Conservation (phyloP, 2,113 vertebrate species). For the Nibea coibor region DNA sequence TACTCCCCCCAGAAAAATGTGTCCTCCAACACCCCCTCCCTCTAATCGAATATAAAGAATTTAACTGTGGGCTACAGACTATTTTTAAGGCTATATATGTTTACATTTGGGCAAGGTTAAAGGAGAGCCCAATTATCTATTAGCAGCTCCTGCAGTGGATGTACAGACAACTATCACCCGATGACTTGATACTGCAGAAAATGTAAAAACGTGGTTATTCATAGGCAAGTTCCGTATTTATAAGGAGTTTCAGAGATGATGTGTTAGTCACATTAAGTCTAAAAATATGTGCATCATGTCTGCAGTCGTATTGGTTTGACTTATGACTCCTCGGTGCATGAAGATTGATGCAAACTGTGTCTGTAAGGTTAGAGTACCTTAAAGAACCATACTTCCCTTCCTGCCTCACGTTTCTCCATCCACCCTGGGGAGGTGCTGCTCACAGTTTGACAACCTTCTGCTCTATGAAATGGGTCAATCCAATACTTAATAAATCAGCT, state of each 20-base stretch:
- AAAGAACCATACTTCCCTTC: slow-evolving; percentile 2
- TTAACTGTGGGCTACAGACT: not conserved
- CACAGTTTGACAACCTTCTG: slow-evolving; percentile 16
- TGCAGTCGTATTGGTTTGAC: too few relatives aligned
- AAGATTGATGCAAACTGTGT: not conserved
- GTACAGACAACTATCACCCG: not conserved
- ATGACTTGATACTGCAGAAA: not conserved
- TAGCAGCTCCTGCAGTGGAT: not conserved
- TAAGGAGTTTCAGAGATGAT: not conserved
- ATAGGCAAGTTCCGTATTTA: not conserved
- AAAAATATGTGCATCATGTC: too few relatives aligned
- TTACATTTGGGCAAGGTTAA: not conserved
- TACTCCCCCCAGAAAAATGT: too few relatives aligned
- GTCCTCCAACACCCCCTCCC: not conserved
- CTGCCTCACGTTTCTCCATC: not conserved
- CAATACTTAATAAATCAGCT: not conserved
- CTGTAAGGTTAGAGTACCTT: not conserved
- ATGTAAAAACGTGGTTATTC: not conserved
- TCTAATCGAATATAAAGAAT: not conserved
- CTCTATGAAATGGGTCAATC: not conserved
- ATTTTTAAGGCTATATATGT: not conserved
- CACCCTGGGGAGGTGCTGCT: not conserved
- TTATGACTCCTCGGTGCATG: not conserved
- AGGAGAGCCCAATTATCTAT: not conserved
- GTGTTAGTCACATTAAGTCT: too few relatives aligned